A percentile compares a stretch with the other conserved stretches of the same genome.
Evolutionary conservation across 53 echinoderm and acorn worm genomes (phyloP).

Genomic region (Arbacia lixula): DNA sequence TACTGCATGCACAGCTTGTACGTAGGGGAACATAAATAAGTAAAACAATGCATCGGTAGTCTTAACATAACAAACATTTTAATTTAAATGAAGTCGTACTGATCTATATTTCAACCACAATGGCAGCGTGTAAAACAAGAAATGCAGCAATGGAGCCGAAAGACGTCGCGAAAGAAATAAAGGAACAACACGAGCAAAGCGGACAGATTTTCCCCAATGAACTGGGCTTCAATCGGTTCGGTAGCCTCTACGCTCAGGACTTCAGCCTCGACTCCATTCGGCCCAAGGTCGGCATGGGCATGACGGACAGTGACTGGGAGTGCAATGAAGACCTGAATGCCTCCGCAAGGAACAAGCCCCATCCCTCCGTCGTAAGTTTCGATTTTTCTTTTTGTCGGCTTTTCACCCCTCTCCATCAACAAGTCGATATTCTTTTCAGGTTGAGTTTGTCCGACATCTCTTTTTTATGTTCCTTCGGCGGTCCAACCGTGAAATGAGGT

Average conservation of each 20-base stretch:
- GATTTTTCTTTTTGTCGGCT: too few species aligned
- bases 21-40: too few species aligned
- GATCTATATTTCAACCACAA: too few species aligned
- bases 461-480: too few species aligned
- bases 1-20: too few species aligned
- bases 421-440: too few species aligned
- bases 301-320: not conserved
- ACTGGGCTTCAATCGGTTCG: constrained; percentile 61
- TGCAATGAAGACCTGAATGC: constrained; percentile 42
- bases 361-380: constrained; percentile 95
- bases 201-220: constrained; percentile 71
- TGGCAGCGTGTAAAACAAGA: not conserved
- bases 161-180: constrained; percentile 13
- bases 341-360: constrained; percentile 87
- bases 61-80: too few species aligned
- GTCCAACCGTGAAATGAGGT: too few species aligned
- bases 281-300: constrained; percentile 64
- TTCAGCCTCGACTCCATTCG: constrained; percentile 44
- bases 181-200: constrained; percentile 85
- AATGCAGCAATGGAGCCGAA: constrained; percentile 7
- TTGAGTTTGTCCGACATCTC: too few species aligned
- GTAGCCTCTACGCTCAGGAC: constrained; percentile 83
- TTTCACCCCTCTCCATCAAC: too few species aligned
- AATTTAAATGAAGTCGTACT: too few species aligned
- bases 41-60: too few species aligned